A percentile compares a stretch with the other conserved stretches of the same genome.
phyloP scores from a whole-genome alignment of 2,888 invertebrate genomes.

The Rhagophthalmus giganteus region DNA sequence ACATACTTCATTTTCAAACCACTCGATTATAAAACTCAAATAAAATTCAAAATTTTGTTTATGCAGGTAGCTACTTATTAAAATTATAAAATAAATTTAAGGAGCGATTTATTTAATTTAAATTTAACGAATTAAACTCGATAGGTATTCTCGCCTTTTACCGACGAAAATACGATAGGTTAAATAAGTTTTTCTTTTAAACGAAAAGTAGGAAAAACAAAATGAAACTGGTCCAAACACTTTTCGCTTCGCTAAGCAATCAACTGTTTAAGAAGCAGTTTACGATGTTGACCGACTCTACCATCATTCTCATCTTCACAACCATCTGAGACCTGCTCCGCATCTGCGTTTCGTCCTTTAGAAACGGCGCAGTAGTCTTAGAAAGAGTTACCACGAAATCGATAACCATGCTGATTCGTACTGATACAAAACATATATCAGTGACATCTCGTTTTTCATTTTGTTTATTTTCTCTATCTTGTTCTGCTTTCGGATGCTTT shows the following conservation, averaged over 20 bases:
- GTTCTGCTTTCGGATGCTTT: constrained; percentile 16
- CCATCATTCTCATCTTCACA: constrained; percentile 23
- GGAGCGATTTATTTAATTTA: too few relatives aligned
- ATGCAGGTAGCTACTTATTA: too few relatives aligned
- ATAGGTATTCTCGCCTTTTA: too few relatives aligned
- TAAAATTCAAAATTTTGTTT: too few relatives aligned
- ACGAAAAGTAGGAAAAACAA: constrained; percentile 10
- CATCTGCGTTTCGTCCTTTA: constrained; percentile 21
- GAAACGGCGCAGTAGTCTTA: constrained; percentile 18
- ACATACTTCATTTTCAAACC: too few relatives aligned
- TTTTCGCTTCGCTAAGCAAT: constrained; percentile 17
- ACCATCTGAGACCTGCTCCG: constrained; percentile 21
- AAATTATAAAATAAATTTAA: too few relatives aligned
- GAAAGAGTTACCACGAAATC: constrained; percentile 32
- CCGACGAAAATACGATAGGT: too few relatives aligned
- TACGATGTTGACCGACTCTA: constrained; percentile 24
- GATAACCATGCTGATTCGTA: constrained; percentile 35
- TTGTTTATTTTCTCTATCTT: constrained; percentile 27
- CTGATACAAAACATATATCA: constrained; percentile 39
- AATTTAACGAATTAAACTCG: too few relatives aligned
- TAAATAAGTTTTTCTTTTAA: too few relatives aligned
- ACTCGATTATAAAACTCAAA: too few relatives aligned
- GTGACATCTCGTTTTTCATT: constrained; percentile 36
- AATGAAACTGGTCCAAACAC: constrained; percentile 14
- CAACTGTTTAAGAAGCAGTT: constrained; percentile 18